A percentile compares a stretch with the other conserved stretches of the same genome.
These are phyloP conservation scores for Lagenorhynchus albirostris DNA, from an alignment of 2,113 vertebrate genomes.

Conservation along the genomic window DNA sequence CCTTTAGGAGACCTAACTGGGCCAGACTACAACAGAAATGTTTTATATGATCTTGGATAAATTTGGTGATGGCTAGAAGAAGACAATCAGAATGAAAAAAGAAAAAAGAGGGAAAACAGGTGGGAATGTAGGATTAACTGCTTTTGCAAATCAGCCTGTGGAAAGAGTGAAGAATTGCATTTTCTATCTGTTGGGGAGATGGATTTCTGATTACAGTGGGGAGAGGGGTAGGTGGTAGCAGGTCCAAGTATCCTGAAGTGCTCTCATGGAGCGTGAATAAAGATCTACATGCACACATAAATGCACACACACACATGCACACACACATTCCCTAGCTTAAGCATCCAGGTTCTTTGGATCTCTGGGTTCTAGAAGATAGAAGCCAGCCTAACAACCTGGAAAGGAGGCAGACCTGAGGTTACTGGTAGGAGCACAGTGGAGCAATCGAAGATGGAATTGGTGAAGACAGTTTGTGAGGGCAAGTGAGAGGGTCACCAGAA, in stretches of 20 bases:
- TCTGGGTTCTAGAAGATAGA: neutral
- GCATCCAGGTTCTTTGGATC: neutral
- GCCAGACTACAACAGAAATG: neutral
- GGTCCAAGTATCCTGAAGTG: neutral
- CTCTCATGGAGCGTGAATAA: neutral
- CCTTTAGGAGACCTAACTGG: neutral
- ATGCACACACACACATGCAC: neutral
- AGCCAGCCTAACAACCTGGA: neutral
- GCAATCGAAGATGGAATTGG: neutral
- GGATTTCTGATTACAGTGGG: neutral
- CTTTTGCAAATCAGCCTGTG: neutral
- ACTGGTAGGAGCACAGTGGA: neutral
- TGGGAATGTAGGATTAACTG: neutral
- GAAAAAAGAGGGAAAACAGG: neutral
- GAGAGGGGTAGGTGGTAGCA: fast-evolving
- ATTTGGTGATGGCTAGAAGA: neutral
- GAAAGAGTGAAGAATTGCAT: neutral
- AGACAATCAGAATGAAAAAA: neutral
- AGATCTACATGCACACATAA: neutral
- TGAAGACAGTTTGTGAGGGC: neutral
- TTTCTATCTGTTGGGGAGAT: neutral
- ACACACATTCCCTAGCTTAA: neutral
- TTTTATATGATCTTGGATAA: neutral
- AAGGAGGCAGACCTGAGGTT: neutral
- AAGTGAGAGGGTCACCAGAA: neutral